phyloP scores from a whole-genome alignment of 2,888 invertebrate species.

The Eilema depressum region DNA sequence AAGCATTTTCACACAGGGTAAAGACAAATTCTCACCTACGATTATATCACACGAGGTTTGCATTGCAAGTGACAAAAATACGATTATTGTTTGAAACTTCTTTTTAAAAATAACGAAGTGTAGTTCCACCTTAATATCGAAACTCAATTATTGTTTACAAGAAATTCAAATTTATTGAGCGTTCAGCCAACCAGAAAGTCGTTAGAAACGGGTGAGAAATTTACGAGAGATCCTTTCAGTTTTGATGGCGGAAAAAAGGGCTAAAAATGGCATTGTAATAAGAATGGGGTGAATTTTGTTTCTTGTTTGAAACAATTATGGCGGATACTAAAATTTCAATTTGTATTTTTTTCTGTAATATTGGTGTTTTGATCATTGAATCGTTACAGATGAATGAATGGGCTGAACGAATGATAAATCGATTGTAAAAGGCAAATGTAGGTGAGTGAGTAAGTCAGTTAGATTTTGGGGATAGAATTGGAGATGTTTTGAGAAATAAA shows the following conservation, averaged over 20 bases:
- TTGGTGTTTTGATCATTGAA: not conserved
- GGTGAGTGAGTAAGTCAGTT: not conserved
- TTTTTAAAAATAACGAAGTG: no score
- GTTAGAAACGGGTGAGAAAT: slow-evolving; percentile 10
- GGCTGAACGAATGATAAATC: slow-evolving; percentile 1
- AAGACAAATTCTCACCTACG: no score
- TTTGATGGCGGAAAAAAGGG: not conserved
- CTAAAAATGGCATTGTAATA: not conserved
- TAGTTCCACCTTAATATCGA: slow-evolving; percentile 1
- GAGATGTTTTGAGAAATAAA: not conserved
- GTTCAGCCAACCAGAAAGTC: slow-evolving; percentile 8
- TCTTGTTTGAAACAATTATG: not conserved
- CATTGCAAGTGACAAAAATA: no score
- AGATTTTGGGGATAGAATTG: not conserved
- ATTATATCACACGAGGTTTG: no score
- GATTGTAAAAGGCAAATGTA: not conserved
- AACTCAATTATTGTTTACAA: slow-evolving; percentile 21
- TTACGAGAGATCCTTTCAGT: slow-evolving; percentile 10
- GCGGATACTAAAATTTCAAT: not conserved
- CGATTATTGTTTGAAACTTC: no score
- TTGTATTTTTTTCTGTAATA: not conserved
- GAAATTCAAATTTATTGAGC: slow-evolving; percentile 22
- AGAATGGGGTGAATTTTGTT: not conserved
- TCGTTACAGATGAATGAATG: not conserved
- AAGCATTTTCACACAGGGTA: no score